A percentile compares a stretch with the other conserved stretches of the same genome.
phyloP scores from a whole-genome alignment of 2,113 vertebrate species.

The Hydrochoerus hydrochaeris region DNA sequence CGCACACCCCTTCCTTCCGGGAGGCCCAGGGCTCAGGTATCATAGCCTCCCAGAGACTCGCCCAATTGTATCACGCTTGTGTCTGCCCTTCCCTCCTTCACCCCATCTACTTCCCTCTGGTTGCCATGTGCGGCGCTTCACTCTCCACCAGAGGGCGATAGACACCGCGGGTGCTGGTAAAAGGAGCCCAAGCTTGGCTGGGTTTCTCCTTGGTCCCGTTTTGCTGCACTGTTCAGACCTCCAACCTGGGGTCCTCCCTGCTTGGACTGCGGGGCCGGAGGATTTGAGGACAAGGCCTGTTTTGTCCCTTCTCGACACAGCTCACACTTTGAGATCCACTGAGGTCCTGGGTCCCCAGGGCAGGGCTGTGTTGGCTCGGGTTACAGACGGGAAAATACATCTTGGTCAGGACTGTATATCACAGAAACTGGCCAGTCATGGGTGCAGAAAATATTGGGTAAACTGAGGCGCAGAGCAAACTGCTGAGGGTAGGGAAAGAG shows the following conservation, averaged over 20 bases:
- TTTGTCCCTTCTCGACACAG: not conserved
- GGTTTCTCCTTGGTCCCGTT: not conserved
- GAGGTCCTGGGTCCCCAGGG: not conserved
- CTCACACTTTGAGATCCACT: not conserved
- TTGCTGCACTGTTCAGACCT: not conserved
- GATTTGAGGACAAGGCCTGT: not conserved
- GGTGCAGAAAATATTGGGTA: not conserved
- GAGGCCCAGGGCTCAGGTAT: not conserved
- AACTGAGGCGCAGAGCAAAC: not conserved
- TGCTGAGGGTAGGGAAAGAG: not conserved
- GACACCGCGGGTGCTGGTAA: not conserved
- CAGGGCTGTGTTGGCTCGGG: not conserved
- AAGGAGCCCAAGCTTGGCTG: not conserved
- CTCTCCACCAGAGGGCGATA: slow-evolving; percentile 1
- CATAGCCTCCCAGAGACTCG: not conserved
- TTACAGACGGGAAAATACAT: not conserved
- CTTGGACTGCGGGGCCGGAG: not conserved
- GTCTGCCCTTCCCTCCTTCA: not conserved
- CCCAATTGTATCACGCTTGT: not conserved
- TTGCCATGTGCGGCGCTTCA: not conserved
- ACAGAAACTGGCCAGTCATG: not conserved
- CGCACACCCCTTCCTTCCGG: not conserved
- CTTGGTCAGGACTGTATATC: not conserved
- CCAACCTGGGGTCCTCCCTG: not conserved
- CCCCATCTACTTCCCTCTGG: not conserved